Conservation (phyloP, 2,797 vertebrate species). For the Tarsius wallacei region DNA sequence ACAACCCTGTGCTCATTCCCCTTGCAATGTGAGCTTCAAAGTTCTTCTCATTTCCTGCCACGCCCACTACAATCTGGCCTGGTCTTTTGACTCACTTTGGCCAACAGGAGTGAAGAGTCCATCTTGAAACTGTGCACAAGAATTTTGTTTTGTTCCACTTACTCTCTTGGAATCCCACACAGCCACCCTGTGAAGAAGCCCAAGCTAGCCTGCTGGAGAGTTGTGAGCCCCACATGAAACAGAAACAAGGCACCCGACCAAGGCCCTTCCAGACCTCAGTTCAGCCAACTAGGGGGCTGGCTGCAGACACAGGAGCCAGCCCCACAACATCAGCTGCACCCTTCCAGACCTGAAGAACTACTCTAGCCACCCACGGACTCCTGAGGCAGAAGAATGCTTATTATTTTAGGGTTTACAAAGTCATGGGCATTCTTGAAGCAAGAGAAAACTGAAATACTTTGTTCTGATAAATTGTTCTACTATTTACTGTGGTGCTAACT, state of each 20-base stretch:
- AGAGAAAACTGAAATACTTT: background rate
- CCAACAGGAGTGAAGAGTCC: background rate
- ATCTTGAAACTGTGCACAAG: background rate
- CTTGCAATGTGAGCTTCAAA: background rate
- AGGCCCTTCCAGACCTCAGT: background rate
- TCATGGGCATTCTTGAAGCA: background rate
- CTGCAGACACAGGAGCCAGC: background rate
- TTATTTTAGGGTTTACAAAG: too few species aligned
- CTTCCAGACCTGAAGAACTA: background rate
- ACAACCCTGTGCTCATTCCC: background rate
- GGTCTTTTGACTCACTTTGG: background rate
- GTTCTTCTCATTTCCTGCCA: background rate
- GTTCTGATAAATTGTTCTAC: background rate
- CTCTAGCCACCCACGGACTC: background rate
- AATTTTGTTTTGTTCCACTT: background rate
- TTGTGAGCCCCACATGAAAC: accelerated
- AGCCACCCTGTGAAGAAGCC: background rate
- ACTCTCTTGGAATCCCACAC: background rate
- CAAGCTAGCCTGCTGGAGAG: background rate
- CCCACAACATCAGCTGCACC: background rate
- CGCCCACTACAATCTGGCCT: too few species aligned
- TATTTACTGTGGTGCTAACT: background rate
- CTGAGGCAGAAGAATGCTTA: background rate
- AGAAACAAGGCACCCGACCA: background rate
- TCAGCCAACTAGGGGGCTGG: background rate